phyloP scores from a whole-genome alignment of 2,113 vertebrate genomes.

The Eolophus roseicapilla region DNA sequence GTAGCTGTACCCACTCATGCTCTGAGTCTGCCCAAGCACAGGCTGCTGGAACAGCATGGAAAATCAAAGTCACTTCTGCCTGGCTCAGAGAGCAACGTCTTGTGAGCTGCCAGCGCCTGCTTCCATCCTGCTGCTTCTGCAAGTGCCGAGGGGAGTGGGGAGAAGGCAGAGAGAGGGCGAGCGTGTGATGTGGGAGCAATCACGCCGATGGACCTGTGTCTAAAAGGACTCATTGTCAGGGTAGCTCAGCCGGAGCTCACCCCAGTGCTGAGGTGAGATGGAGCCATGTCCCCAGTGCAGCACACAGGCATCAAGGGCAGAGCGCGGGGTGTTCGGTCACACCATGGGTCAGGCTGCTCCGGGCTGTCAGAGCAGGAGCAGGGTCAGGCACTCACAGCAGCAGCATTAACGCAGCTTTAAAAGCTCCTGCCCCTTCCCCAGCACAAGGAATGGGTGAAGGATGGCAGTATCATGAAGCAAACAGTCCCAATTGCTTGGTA shows the following conservation, averaged over 20 bases:
- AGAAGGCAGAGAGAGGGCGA: not conserved
- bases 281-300: not conserved
- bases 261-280: not conserved
- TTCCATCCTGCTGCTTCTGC: not conserved
- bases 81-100: not conserved
- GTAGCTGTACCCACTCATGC: not conserved
- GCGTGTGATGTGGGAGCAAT: not conserved
- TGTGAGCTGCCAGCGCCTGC: not conserved
- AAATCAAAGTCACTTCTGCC: conserved; percentile 24
- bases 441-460: not conserved
- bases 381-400: not conserved
- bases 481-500: not conserved
- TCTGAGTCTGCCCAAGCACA: not conserved
- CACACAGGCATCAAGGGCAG: not conserved
- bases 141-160: not conserved
- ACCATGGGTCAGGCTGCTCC: not conserved
- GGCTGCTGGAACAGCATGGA: not conserved
- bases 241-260: not conserved
- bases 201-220: not conserved
- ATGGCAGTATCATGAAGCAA: not conserved
- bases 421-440: not conserved
- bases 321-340: accelerated
- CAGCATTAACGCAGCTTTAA: not conserved
- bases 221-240: not conserved
- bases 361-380: not conserved